Conservation (phyloP, 2,888 invertebrate species). For the Leistus spinibarbis region DNA sequence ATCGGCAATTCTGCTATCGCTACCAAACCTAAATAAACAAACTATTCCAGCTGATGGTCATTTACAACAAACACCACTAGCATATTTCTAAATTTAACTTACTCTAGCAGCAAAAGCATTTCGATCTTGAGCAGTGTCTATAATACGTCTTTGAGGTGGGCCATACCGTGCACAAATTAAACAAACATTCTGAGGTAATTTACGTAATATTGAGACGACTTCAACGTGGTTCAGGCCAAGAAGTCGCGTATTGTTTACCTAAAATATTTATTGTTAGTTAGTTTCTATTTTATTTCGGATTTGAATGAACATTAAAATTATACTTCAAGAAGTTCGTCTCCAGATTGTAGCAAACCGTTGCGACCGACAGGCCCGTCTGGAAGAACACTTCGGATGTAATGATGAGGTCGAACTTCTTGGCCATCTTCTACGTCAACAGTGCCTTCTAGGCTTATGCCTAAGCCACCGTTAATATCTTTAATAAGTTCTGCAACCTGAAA, state of each 20-base stretch:
- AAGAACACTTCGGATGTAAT: constrained; percentile 88
- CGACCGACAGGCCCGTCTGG: constrained; percentile 86
- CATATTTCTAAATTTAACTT: constrained; percentile 46
- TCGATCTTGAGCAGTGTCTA: constrained; percentile 69
- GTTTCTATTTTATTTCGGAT: background rate
- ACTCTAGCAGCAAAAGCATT: constrained; percentile 74
- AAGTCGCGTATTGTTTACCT: constrained; percentile 87
- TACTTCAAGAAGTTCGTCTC: constrained; percentile 86
- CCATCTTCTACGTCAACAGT: constrained; percentile 92
- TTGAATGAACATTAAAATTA: constrained; percentile 40
- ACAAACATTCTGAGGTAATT: constrained; percentile 78
- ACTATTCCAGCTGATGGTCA: too few species aligned
- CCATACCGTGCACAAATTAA: constrained; percentile 77
- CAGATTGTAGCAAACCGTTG: constrained; percentile 76
- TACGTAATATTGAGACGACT: constrained; percentile 85
- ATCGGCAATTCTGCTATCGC: too few species aligned
- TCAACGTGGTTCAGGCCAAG: constrained; percentile 90
- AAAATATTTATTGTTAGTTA: constrained; percentile 41
- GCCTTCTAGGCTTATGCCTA: constrained; percentile 91
- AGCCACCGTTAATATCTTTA: constrained; percentile 81
- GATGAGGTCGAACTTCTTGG: constrained; percentile 86
- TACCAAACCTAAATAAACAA: too few species aligned
- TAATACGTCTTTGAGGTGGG: constrained; percentile 62
- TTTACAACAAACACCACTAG: too few species aligned
- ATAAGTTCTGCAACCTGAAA: constrained; percentile 80